These are phyloP conservation scores for Malurus alboscapulatus DNA, from an alignment of 2,113 vertebrate genomes.

Conservation along the genomic window DNA sequence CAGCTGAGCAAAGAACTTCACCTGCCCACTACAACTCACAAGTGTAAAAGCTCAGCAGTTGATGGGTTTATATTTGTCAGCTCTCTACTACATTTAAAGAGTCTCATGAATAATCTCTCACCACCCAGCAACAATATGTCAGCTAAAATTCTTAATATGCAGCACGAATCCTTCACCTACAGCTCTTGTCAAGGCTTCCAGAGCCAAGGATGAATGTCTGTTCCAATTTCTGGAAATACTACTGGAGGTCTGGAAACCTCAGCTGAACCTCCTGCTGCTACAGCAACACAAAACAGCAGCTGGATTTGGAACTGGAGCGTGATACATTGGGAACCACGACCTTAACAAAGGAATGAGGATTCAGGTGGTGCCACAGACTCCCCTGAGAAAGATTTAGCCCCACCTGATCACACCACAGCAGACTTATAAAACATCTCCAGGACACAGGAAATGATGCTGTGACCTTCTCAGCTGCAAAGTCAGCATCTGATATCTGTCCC, in stretches of 20 bases:
- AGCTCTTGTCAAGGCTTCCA: background rate
- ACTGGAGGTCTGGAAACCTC: background rate
- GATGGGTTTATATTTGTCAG: conserved; percentile 13
- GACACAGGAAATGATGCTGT: background rate
- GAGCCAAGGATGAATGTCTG: background rate
- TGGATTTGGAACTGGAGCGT: background rate
- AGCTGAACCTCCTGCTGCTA: background rate
- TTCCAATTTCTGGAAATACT: background rate
- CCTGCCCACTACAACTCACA: conserved; percentile 7
- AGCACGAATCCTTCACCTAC: background rate
- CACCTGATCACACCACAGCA: background rate
- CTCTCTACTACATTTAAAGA: conserved; percentile 1
- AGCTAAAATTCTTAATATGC: background rate
- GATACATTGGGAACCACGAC: rapidly evolving
- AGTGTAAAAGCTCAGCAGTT: conserved; percentile 1
- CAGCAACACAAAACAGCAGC: background rate
- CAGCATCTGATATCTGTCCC: background rate
- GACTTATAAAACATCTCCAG: background rate
- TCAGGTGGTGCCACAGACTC: background rate
- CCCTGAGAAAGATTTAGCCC: background rate
- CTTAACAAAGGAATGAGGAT: background rate
- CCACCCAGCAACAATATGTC: conserved; percentile 22
- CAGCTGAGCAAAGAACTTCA: background rate
- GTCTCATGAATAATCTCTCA: conserved; percentile 46
- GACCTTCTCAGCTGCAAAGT: background rate